A percentile compares a stretch with the other conserved stretches of the same genome.
phyloP scores from a whole-genome alignment of 1,140 invertebrate species.

The Hylaeus volcanicus region DNA sequence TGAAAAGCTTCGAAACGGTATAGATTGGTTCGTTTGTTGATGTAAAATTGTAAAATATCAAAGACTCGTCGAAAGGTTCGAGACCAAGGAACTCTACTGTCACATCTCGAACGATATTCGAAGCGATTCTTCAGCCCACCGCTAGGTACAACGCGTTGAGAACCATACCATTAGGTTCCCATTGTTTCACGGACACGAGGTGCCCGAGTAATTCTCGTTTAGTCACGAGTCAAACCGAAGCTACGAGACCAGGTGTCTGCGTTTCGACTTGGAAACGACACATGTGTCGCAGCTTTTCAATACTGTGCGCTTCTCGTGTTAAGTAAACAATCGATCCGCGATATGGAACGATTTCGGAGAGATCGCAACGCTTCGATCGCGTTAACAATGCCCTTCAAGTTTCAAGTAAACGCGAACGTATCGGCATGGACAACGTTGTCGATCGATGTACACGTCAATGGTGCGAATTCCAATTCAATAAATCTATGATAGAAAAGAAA shows the following conservation, averaged over 20 bases:
- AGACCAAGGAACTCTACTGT: no score
- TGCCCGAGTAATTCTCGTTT: neutral
- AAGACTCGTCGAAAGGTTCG: no score
- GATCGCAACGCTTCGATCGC: slow-evolving; percentile 15
- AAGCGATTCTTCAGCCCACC: no score
- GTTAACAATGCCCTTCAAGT: slow-evolving; percentile 27
- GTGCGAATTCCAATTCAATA: no score
- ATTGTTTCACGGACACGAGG: neutral
- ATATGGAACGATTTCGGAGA: neutral
- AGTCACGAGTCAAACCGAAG: neutral
- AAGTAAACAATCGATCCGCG: slow-evolving; percentile 9
- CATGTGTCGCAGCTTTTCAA: slow-evolving; percentile 14
- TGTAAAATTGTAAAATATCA: no score
- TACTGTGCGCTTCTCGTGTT: slow-evolving; percentile 35
- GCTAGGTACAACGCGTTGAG: neutral
- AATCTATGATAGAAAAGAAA: no score
- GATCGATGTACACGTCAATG: neutral
- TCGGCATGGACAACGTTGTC: slow-evolving; percentile 7
- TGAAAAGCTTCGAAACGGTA: no score
- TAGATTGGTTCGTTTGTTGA: no score
- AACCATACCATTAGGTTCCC: slow-evolving; percentile 11
- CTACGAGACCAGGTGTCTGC: neutral
- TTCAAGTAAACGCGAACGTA: neutral
- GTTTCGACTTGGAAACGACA: neutral
- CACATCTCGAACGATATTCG: no score